Base-by-base conservation (phyloP, 1,140 invertebrate genomes). In the Musca vetustissima region DNA sequence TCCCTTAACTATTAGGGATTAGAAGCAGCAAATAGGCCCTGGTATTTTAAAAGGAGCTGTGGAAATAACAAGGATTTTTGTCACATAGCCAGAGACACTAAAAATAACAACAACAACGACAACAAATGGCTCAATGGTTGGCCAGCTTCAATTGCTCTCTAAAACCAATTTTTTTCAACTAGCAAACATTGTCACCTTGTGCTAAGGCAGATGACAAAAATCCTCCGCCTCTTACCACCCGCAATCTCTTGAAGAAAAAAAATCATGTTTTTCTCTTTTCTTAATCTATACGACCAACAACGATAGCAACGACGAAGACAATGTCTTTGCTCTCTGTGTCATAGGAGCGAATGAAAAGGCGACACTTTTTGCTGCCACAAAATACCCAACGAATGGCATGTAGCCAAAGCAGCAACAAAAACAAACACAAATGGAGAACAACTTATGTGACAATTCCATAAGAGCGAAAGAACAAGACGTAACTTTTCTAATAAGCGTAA, bases 391-490 rank as follows among this genome's bases (percentile, higher is more conserved):
- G 36, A 43, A 43, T 43, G 36, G 36, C 36, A 43, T 43, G 36
- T 4, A 43, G 6, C 36, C 36, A 28, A 24, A 59, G 55, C 55
- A 59, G 25, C 21, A 55, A 25, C 21, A 55, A 22, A 11, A 55
- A 55, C 53, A 55, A 55, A n/a, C 22, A 25, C 57, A 61, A 43
- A 61, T 43, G 28, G 28, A 43, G 28, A 61, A 61, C 32, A 17
- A 13, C 19, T 21, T 61, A 61, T 43, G 57, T 17, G 57, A 61
- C 57, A 61, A 61, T 61, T 61, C 9, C n/a, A 28, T 28, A 21
- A 61, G 57, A 61, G 57, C 19, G 36, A 61, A 61, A 61, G 57
- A 61, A 61, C 28, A 36, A 61, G 57, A 61, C 57, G 28, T 36
- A 61, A 61, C 25, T 11, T 9, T 59, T 61, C 57, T 61, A 61